A percentile compares a stretch with the other conserved stretches of the same genome.
Conservation (phyloP, 92 coral and sea anemone species). For the Zoanthus sansibaricus region DNA sequence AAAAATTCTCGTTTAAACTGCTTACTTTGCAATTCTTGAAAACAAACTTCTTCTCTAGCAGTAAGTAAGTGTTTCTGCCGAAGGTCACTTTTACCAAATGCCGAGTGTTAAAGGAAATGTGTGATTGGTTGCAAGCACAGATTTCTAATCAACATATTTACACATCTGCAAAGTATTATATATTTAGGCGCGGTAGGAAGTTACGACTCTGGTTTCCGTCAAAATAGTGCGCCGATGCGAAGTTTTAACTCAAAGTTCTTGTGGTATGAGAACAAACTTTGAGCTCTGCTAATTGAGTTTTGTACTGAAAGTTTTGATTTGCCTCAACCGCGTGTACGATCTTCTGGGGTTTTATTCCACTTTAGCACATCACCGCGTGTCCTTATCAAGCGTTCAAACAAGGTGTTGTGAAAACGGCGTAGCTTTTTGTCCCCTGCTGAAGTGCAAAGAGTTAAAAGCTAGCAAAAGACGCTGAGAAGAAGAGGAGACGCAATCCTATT, state of each 20-base stretch:
- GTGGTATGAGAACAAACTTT: conserved; percentile 33
- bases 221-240: conserved; percentile 28
- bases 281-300: not conserved
- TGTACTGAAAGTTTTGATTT: not conserved
- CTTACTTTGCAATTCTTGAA: not conserved
- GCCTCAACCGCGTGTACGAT: not conserved
- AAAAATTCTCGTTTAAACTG: not conserved
- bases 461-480: conserved; percentile 12
- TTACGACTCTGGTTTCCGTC: conserved; percentile 49
- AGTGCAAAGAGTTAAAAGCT: not conserved
- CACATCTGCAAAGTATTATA: conserved; percentile 44
- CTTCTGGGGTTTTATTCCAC: not conserved
- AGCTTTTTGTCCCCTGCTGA: not conserved
- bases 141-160: conserved; percentile 34
- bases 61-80: not conserved
- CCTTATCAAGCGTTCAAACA: not conserved
- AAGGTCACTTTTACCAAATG: conserved; percentile 9
- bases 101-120: conserved; percentile 23
- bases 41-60: not conserved
- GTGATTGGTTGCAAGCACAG: conserved; percentile 27
- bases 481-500: not conserved
- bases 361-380: not conserved
- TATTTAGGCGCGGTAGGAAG: conserved; percentile 48
- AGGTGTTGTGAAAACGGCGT: not conserved
- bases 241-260: conserved; percentile 10